Base-by-base conservation (phyloP, 2,797 vertebrate species). In the Pangasius larnaudii region DNA sequence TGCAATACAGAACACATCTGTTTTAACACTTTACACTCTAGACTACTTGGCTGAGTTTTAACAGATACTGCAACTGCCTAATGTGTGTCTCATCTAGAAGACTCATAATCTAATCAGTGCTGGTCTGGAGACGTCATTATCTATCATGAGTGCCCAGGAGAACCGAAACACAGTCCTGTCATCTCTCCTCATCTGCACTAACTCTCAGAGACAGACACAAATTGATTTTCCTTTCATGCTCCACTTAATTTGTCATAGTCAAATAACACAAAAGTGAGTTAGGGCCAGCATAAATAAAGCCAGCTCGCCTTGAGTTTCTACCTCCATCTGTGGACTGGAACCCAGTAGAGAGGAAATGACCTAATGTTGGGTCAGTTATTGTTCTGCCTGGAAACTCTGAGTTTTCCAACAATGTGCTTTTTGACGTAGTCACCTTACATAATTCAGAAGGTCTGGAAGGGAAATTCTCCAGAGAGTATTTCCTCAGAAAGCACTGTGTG, bases 181-280 rank as follows among this genome's bases (percentile, higher is more conserved):
- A 16, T 75, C 74, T 69, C 77, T 81, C 72, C 51, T 75, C 86
- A 67, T 89, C 85, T 85, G 86, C 84, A 71, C 80, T 30, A 89
- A 88, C 85, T 89, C 67, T 88, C 63, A 78, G 67, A 85, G 80
- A 88, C 49, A 65, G 86, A 90, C 65, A 87, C 67, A 84, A 88
- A 90, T 84, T 89, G 88, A 58, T 65, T 89, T 89, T 91, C 88
- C 79, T 65, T 91, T 91, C 88, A 90, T 67, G 63, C 88, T 79
- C 71, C 67, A 84, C 89, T 78, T 89, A 87, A 86, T 91, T 90
- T 85, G 87, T 92, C 88, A 90, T 86, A 88, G 80, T 87, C 87
- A 82, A 83, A 88, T 89, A 87, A 84, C 81, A 79, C 87, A 49
- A 82, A n/a, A 56, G 61, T 78, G 77, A 90, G 84, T 86, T 84